Base-by-base conservation (phyloP, 2,888 invertebrate genomes). In the Tholera decimalis region DNA sequence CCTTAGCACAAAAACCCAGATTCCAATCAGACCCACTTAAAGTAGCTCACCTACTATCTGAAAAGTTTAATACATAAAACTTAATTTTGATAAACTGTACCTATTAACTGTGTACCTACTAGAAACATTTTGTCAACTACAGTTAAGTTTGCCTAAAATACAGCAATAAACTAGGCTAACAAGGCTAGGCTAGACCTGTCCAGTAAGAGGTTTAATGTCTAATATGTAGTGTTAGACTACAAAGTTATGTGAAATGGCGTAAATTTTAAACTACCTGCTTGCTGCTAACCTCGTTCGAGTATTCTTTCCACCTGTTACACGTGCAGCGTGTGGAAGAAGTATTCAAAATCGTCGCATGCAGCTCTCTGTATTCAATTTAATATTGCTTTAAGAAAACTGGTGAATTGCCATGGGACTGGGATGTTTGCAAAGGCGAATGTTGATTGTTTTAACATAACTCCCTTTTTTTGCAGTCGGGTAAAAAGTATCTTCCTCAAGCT, bases 81-180 rank as follows among this genome's bases (percentile, higher is more conserved):
- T 9, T 50, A 58, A 71, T 68, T 68, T 75, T 35, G 41, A 75
- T 75, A 75, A 51, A 74, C 54, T 44, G 13, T 24, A 9, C 28
- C n/a, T n/a, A n/a, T n/a, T n/a, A n/a, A n/a, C n/a, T n/a, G n/a
- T 5, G 3, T 41, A 50, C 53, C 44, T 72, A 41, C 18, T 8
- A 9, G n/a, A 37, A 51, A 44, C 37, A 51, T 54, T 68, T 49
- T 30, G 37, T 54, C 6, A 71, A 67, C 18, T 60, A 22, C 60
- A 41, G 39, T 55, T 71, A 67, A 46, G 54, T 51, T 55, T 59
- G 54, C 56, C 69, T 61, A 57, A 53, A 56, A 56, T 57, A 47
- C 47, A 15, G 49, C 43, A n/a, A 49, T 68, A 74, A 60, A 74
- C 68, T 60, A 74, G 43, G 33, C 33, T 35, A 60, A 74, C 68